Evolutionary conservation across 2,113 vertebrate genomes (phyloP).

Genomic region (Cephalopholis sonnerati): DNA sequence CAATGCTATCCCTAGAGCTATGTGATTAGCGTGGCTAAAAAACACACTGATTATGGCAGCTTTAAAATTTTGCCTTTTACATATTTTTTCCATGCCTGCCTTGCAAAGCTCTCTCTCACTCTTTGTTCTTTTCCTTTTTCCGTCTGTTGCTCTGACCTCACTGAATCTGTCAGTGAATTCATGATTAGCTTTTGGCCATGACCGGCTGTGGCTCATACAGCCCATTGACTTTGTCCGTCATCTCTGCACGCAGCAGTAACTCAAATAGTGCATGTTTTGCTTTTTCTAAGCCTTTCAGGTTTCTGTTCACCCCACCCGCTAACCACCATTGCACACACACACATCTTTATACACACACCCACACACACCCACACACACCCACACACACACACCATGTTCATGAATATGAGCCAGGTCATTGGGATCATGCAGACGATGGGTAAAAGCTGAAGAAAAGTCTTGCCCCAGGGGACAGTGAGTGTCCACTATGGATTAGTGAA

Average conservation of each 20-base stretch:
- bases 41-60: neutral
- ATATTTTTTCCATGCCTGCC: neutral
- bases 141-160: conserved; percentile 35
- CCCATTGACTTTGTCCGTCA: conserved; percentile 72
- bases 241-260: conserved; percentile 57
- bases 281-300: conserved; percentile 30
- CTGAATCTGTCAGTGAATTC: conserved; percentile 68
- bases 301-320: conserved; percentile 10
- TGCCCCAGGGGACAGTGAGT: conserved; percentile 58
- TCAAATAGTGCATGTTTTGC: conserved; percentile 52
- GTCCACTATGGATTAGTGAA: conserved; percentile 71
- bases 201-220: conserved; percentile 53
- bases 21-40: neutral
- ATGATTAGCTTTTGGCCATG: conserved; percentile 55
- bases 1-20: neutral
- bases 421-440: conserved; percentile 49
- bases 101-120: conserved; percentile 1
- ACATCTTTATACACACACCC: conserved; percentile 8
- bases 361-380: conserved; percentile 8
- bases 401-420: conserved; percentile 51
- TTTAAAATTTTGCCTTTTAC: neutral
- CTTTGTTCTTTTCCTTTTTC: neutral
- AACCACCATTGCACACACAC: neutral
- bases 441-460: conserved; percentile 49
- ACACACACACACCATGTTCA: conserved; percentile 1